Conservation (phyloP, 2,113 vertebrate species). For the Monarcha castaneiventris region DNA sequence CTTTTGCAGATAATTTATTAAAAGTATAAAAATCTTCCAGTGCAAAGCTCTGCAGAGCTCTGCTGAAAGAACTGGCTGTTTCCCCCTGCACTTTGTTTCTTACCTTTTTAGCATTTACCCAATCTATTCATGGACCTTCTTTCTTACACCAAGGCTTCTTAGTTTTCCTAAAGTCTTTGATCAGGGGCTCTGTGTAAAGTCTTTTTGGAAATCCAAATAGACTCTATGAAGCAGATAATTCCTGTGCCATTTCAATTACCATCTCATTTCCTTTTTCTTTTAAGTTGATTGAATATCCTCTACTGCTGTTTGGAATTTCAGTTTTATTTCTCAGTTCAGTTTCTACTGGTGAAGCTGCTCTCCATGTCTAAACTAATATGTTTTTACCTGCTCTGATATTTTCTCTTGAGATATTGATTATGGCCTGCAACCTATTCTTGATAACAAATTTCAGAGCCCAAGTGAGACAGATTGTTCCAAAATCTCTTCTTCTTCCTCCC, state of each 20-base stretch:
- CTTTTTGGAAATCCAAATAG: not conserved
- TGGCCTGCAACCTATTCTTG: not conserved
- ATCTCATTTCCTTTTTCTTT: slow-evolving; percentile 9
- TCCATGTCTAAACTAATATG: not conserved
- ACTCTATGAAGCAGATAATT: not conserved
- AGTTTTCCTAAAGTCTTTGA: not conserved
- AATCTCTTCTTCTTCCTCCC: not conserved
- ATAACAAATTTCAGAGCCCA: not conserved
- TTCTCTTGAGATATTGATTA: not conserved
- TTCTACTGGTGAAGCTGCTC: not conserved
- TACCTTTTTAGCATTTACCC: not conserved
- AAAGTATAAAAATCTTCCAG: not conserved
- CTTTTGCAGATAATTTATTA: not conserved
- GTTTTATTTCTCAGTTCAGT: not conserved
- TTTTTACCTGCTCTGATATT: not conserved
- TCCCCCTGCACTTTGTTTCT: not conserved
- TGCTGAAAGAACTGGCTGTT: not conserved
- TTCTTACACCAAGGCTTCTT: not conserved
- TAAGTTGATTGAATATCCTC: not conserved
- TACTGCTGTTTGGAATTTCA: not conserved
- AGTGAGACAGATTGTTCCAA: not conserved
- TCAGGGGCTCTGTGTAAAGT: not conserved
- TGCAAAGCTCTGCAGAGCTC: not conserved
- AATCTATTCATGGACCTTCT: not conserved
- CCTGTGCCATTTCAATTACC: not conserved